Evolutionary conservation across 92 coral and sea anemone species (phyloP).

Genomic region (Muricea muricata): DNA sequence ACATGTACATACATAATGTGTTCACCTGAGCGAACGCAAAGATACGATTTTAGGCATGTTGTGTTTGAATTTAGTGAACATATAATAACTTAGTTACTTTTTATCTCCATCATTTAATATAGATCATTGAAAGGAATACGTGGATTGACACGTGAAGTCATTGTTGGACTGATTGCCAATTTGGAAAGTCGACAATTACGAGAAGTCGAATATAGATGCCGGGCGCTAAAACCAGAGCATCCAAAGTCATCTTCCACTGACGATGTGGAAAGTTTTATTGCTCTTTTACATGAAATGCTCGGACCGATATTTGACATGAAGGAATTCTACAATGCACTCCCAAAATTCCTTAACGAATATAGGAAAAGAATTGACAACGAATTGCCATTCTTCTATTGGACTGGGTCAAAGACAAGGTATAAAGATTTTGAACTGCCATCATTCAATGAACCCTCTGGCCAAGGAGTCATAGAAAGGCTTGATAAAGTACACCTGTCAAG

Average conservation of each 20-base stretch:
- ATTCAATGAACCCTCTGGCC: conserved; percentile 67
- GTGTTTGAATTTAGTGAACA: too few relatives aligned
- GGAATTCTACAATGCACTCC: conserved; percentile 55
- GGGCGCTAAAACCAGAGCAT: conserved; percentile 71
- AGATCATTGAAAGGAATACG: conserved; percentile 75
- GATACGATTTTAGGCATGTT: too few relatives aligned
- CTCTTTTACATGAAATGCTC: conserved; percentile 67
- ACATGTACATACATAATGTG: too few relatives aligned
- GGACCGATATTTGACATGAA: conserved; percentile 66
- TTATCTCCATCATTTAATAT: not conserved
- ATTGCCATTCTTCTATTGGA: conserved; percentile 65
- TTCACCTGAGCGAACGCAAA: too few relatives aligned
- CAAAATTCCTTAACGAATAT: conserved; percentile 74
- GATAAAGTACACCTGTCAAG: conserved; percentile 12
- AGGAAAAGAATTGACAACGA: conserved; percentile 63
- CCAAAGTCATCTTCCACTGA: conserved; percentile 77
- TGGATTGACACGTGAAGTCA: conserved; percentile 70
- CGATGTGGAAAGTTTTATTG: conserved; percentile 73
- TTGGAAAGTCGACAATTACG: conserved; percentile 67
- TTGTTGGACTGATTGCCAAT: conserved; percentile 72
- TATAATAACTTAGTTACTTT: not conserved
- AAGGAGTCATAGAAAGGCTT: conserved; percentile 37
- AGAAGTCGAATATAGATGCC: conserved; percentile 45
- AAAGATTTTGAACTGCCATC: conserved; percentile 68
- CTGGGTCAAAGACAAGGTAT: conserved; percentile 63